A percentile compares a stretch with the other conserved stretches of the same genome.
These are phyloP conservation scores for Delichon dasypus DNA, from an alignment of 2,797 vertebrate genomes.

Conservation along the genomic window DNA sequence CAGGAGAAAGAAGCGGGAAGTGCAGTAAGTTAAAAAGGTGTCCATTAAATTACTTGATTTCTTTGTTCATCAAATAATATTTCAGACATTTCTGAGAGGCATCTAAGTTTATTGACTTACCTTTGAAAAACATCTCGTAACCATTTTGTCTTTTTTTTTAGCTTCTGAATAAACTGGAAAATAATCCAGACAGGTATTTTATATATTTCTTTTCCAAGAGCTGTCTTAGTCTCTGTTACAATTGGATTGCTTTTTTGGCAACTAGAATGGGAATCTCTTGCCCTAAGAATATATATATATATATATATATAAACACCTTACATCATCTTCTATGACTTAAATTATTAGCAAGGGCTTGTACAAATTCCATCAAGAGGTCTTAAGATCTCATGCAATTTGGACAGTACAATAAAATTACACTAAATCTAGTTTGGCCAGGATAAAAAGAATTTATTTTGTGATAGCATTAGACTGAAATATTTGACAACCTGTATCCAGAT, in stretches of 20 bases:
- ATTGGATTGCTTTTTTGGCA: background rate
- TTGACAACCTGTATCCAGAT: background rate
- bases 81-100: background rate
- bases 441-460: background rate
- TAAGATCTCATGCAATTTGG: background rate
- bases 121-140: background rate
- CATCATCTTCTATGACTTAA: background rate
- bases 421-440: background rate
- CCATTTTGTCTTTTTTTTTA: background rate
- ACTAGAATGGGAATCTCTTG: background rate
- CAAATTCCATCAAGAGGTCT: background rate
- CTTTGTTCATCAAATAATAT: background rate
- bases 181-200: background rate
- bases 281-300: background rate
- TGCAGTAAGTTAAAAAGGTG: background rate
- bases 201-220: background rate
- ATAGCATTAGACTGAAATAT: background rate
- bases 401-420: background rate
- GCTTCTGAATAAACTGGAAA: background rate
- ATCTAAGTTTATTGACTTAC: background rate
- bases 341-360: background rate
- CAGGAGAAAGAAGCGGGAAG: background rate
- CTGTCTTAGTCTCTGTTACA: background rate
- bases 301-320: background rate
- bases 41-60: background rate